Percentiles rank a stretch among this genome's conserved stretches.
Conservation (phyloP, 1,140 invertebrate species). For the Xylocopa sonorina region DNA sequence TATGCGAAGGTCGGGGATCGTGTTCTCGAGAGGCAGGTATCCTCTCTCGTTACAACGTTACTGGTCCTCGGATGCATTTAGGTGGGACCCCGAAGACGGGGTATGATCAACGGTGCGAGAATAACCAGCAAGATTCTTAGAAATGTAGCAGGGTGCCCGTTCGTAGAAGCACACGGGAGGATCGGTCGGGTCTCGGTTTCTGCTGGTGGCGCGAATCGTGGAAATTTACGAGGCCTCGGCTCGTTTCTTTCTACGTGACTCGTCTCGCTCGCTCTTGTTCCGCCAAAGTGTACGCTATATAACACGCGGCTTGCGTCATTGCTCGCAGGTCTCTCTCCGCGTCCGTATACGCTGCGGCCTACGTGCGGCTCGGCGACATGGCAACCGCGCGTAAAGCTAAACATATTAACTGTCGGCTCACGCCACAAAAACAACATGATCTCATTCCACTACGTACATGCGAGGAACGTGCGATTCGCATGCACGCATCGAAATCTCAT, state of each 20-base stretch:
- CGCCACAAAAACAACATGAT: slow-evolving; percentile 82
- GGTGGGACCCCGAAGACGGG: slow-evolving; percentile 9
- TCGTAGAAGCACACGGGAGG: slow-evolving; percentile 53
- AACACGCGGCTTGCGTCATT: slow-evolving; percentile 74
- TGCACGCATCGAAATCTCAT: slow-evolving; percentile 68
- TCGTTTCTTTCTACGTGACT: slow-evolving; percentile 52
- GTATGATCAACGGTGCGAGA: slow-evolving; percentile 48
- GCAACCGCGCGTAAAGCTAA: slow-evolving; percentile 79
- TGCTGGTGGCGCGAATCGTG: slow-evolving; percentile 70
- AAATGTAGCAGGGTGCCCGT: slow-evolving; percentile 57
- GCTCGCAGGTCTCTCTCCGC: slow-evolving; percentile 57
- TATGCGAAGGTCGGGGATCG: slow-evolving; percentile 55
- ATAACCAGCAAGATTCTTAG: slow-evolving; percentile 59
- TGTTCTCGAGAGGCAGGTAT: slow-evolving; percentile 52
- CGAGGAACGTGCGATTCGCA: slow-evolving; percentile 68
- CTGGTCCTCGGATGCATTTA: slow-evolving; percentile 21
- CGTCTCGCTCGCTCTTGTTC: slow-evolving; percentile 50
- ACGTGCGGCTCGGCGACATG: slow-evolving; percentile 72
- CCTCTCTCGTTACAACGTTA: slow-evolving; percentile 32
- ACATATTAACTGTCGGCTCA: slow-evolving; percentile 82
- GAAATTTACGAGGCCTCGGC: slow-evolving; percentile 76
- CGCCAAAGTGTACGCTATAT: slow-evolving; percentile 59
- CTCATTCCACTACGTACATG: slow-evolving; percentile 78
- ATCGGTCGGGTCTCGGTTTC: slow-evolving; percentile 56
- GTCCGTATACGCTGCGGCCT: slow-evolving; percentile 60